These are phyloP conservation scores for Cecidostiba fungosa DNA, from an alignment of 2,888 invertebrate species.

Conservation along the genomic window DNA sequence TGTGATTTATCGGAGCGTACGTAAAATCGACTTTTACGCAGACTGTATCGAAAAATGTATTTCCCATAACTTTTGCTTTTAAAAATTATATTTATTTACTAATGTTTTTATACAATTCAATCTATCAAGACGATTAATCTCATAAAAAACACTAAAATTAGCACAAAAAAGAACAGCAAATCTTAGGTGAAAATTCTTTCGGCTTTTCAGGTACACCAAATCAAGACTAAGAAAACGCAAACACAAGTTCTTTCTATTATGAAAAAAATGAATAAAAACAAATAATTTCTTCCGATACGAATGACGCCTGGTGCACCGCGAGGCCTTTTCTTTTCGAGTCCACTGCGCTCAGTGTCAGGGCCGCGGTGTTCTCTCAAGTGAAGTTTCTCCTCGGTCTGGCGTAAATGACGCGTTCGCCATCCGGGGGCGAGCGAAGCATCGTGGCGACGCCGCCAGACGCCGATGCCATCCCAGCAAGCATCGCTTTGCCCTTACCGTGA, in stretches of 20 bases:
- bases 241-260: neutral
- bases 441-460: conserved; percentile 27
- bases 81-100: no score
- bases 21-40: no score
- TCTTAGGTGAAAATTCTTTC: no score
- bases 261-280: neutral
- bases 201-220: no score
- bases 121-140: no score
- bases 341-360: neutral
- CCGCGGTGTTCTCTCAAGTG: conserved; percentile 7
- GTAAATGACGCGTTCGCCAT: conserved; percentile 60
- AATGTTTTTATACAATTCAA: no score
- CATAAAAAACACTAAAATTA: no score
- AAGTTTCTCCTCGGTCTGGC: conserved; percentile 62
- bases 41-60: no score
- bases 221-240: no score
- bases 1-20: no score
- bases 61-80: no score
- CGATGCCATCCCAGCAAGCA: conserved; percentile 40
- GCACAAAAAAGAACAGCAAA: no score
- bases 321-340: conserved; percentile 5
- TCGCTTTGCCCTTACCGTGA: conserved; percentile 54
- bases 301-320: neutral
- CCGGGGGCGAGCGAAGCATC: conserved; percentile 1
- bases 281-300: neutral